Evolutionary conservation across 2,888 invertebrate genomes (phyloP).

Genomic region (Hirudinaria manillensis): DNA sequence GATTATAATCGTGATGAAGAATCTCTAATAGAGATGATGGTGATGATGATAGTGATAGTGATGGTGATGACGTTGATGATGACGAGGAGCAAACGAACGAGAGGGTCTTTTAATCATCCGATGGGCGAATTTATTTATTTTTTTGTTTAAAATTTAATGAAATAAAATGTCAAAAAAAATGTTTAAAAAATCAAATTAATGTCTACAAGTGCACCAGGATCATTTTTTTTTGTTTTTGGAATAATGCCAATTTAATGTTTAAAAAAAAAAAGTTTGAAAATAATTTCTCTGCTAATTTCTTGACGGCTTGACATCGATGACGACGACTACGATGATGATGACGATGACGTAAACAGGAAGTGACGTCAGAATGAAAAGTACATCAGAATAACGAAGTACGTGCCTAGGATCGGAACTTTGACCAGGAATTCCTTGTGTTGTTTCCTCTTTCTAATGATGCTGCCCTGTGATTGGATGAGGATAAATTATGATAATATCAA

Average conservation of each 20-base stretch:
- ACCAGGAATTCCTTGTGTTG: conserved; percentile 99
- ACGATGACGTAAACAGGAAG: neutral
- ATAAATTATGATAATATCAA: neutral
- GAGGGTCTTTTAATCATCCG: too few relatives aligned
- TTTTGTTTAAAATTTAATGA: too few relatives aligned
- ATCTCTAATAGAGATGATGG: too few relatives aligned
- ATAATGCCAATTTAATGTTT: neutral
- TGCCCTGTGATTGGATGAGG: conserved; percentile 59
- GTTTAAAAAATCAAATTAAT: too few relatives aligned
- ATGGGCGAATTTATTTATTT: too few relatives aligned
- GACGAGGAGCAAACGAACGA: too few relatives aligned
- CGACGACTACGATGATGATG: conserved; percentile 16
- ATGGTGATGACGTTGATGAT: too few relatives aligned
- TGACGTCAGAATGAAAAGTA: neutral
- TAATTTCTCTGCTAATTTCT: neutral
- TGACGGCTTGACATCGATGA: neutral
- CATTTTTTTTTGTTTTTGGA: conserved; percentile 3
- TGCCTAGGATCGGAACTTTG: conserved; percentile 29
- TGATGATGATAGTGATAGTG: too few relatives aligned
- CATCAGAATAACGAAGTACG: conserved; percentile 1
- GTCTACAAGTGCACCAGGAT: too few relatives aligned
- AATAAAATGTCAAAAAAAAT: too few relatives aligned
- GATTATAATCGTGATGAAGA: too few relatives aligned
- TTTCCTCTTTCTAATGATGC: conserved; percentile 93
- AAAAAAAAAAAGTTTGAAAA: neutral